A percentile compares a stretch with the other conserved stretches of the same genome.
Evolutionary conservation across 1,140 invertebrate genomes (phyloP).

Genomic region (Anagrus nilaparvatae): DNA sequence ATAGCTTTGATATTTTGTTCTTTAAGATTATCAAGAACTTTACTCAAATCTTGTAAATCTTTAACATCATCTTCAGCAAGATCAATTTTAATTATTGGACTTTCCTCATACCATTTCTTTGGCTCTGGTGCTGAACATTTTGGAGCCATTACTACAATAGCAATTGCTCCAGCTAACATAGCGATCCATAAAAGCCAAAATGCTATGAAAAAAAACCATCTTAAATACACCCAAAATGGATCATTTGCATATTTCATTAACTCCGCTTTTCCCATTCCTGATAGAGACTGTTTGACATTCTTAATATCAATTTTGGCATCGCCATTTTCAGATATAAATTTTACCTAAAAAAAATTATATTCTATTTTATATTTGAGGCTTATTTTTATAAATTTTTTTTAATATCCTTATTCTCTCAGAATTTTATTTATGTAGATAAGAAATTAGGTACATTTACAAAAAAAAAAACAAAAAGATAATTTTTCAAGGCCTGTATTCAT

Average conservation of each 20-base stretch:
- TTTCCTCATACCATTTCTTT: constrained; percentile 53
- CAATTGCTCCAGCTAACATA: constrained; percentile 75
- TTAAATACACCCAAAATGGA: constrained; percentile 79
- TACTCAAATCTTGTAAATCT: constrained; percentile 29
- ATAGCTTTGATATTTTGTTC: constrained; percentile 43
- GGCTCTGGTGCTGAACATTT: constrained; percentile 64
- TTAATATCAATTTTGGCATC: constrained; percentile 80
- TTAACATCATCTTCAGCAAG: constrained; percentile 23
- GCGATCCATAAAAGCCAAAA: constrained; percentile 81
- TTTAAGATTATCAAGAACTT: constrained; percentile 40
- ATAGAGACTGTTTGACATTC: constrained; percentile 48
- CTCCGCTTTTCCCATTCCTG: constrained; percentile 83
- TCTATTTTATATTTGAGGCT: no score
- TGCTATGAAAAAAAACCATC: constrained; percentile 73
- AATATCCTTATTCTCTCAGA: no score
- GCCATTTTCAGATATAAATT: constrained; percentile 67
- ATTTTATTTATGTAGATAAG: no score
- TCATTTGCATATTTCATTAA: constrained; percentile 85
- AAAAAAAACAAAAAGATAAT: no score
- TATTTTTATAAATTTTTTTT: no score
- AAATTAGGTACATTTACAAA: no score
- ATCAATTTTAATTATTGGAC: constrained; percentile 41
- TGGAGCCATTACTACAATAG: constrained; percentile 73
- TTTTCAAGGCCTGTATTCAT: no score
- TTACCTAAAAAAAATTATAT: constrained; percentile 41